Evolutionary conservation across 1,140 invertebrate genomes (phyloP).

Genomic region (Drosophila ogumai): DNA sequence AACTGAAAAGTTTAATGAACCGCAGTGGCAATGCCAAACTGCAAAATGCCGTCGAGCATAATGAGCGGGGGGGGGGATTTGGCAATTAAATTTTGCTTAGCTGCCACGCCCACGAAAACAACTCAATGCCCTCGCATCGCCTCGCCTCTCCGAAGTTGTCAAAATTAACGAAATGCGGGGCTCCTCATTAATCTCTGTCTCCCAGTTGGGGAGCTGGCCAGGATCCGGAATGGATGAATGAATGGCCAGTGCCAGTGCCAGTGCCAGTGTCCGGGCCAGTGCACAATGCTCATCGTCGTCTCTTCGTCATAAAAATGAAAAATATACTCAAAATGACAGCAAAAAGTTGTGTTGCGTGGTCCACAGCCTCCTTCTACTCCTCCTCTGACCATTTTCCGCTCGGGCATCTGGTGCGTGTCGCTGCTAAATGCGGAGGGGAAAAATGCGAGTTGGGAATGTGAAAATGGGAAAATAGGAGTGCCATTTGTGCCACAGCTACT

Average conservation of each 20-base stretch:
- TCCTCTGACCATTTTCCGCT: conserved; percentile 3
- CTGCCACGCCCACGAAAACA: conserved; percentile 43
- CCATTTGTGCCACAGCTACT: conserved; percentile 20
- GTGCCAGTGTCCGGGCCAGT: conserved; percentile 27
- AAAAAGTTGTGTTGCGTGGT: conserved; percentile 77
- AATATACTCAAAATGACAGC: conserved; percentile 78
- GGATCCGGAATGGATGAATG: conserved; percentile 44
- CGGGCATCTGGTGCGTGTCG: conserved; percentile 52
- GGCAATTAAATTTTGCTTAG: conserved; percentile 74
- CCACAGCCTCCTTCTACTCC: background rate
- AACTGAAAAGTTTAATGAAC: conserved; percentile 80
- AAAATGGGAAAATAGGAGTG: conserved; percentile 36
- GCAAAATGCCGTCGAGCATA: conserved; percentile 60
- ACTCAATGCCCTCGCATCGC: conserved; percentile 54
- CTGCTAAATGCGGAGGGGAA: background rate
- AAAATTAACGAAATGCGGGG: conserved; percentile 80
- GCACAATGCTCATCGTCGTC: conserved; percentile 50
- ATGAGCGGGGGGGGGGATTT: conserved; percentile 30
- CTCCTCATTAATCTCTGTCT: conserved; percentile 80
- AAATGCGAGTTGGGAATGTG: conserved; percentile 12
- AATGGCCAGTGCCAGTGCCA: conserved; percentile 40
- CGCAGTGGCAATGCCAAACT: conserved; percentile 51
- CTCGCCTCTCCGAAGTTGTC: conserved; percentile 67
- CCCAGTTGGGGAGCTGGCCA: conserved; percentile 44
- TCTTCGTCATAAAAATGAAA: conserved; percentile 69